phyloP scores from a whole-genome alignment of 2,797 vertebrate species.

The Takifugu rubripes region DNA sequence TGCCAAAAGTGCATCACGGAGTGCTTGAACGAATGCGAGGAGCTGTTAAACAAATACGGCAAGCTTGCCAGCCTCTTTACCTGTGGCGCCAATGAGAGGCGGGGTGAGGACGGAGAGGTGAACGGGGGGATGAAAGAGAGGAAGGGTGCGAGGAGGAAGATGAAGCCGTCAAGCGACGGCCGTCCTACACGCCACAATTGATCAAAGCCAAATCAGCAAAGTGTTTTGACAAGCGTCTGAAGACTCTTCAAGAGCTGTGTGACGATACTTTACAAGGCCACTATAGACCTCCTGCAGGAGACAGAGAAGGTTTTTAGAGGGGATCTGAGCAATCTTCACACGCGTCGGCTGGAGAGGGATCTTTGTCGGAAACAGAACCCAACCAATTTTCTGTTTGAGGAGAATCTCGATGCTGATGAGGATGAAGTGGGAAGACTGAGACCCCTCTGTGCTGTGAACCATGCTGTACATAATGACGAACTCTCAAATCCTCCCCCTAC shows the following conservation, averaged over 20 bases:
- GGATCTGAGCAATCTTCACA: conserved; percentile 92
- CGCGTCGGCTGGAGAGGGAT: conserved; percentile 82
- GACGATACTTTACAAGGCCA: conserved; percentile 86
- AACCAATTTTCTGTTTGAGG: conserved; percentile 93
- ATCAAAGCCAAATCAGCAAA: conserved; percentile 95
- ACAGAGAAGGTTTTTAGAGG: conserved; percentile 90
- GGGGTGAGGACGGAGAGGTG: conserved; percentile 23
- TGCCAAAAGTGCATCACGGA: conserved; percentile 74
- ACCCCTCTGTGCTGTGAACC: conserved; percentile 73
- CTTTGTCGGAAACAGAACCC: conserved; percentile 83
- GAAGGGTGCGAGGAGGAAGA: conserved; percentile 28
- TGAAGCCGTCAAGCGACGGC: conserved; percentile 55
- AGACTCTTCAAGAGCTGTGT: conserved; percentile 91
- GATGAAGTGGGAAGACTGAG: conserved; percentile 69
- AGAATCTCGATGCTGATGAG: conserved; percentile 77
- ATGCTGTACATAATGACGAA: conserved; percentile 43
- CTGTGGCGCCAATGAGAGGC: conserved; percentile 52
- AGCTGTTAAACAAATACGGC: conserved; percentile 56
- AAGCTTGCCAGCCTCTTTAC: conserved; percentile 45
- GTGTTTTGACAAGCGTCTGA: conserved; percentile 97
- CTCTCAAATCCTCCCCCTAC: conserved; percentile 49
- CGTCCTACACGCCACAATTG: conserved; percentile 90
- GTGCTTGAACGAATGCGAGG: conserved; percentile 64
- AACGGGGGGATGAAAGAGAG: conserved; percentile 15
- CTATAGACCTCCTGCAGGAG: conserved; percentile 84